Evolutionary conservation across 2,113 vertebrate genomes (phyloP), one percentile per base, ranked within the genome.

Genomic region (Platichthys flesus): DNA sequence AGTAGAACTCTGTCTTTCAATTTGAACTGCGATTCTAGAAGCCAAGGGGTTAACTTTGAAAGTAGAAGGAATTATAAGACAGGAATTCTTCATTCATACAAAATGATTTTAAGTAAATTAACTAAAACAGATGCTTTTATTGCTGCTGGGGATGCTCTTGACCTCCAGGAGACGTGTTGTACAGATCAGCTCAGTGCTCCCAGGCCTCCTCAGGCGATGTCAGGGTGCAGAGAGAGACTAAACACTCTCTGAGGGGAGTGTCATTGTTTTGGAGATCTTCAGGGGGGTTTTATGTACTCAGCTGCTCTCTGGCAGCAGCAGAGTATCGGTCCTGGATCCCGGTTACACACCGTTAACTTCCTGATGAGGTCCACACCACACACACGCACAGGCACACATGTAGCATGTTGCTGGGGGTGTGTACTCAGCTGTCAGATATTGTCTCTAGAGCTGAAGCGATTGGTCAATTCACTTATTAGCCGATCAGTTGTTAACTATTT

Each of bases 171-270:
- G 31, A 7, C 31, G 31, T 31, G 31, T 31, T 7, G 1, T 28
- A 31, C 1, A 31, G 31, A 31, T 31, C 31, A 31, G 40, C 40
- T 13, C 10, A 13, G 12, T 13, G 40, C 40, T 42, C 40, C 40
- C 40, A 13, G 10, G 10, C 47, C 47, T 51, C 16, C 47, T 51
- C 5, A 4, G 20, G 47, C 4, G 47, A 20, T 1, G 47, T 18
- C 16, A 51, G 47, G 87, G 89, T 91, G 92, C 91, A 91, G 92
- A 90, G 83, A 94, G 95, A 98, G 97, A 97, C 96, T 97, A 98
- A 98, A 98, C 97, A 98, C 95, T 95, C 94, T 92, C 95, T 76
- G 94, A 94, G 90, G 96, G 96, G 95, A 96, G 96, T 96, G 96
- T 93, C 90, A 93, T 92, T 97, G 97, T 97, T 98, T 97, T 95